A percentile compares a stretch with the other conserved stretches of the same genome.
These are phyloP conservation scores for Eledone cirrhosa DNA, from an alignment of 2,888 invertebrate genomes.

Conservation along the genomic window DNA sequence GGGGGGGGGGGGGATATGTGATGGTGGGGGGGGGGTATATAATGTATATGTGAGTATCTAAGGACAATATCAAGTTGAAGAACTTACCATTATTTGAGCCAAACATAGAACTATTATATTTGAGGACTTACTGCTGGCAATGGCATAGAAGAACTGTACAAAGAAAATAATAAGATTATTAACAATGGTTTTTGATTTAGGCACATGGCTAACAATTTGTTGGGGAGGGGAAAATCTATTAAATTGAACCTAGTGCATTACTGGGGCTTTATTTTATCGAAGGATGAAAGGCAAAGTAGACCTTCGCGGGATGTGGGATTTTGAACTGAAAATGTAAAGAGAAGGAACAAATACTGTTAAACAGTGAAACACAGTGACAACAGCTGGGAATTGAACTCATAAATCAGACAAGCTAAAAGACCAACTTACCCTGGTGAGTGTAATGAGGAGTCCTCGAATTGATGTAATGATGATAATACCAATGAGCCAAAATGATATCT, in stretches of 20 bases:
- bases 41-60: not conserved
- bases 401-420: not conserved
- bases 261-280: too few species aligned
- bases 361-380: too few species aligned
- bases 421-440: constrained; percentile 86
- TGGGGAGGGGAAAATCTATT: too few species aligned
- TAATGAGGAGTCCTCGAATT: constrained; percentile 92
- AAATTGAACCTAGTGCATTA: too few species aligned
- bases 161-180: constrained; percentile 38
- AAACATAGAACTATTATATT: constrained; percentile 95
- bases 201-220: too few species aligned
- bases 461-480: constrained; percentile 98
- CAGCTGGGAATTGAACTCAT: too few species aligned
- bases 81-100: constrained; percentile 92
- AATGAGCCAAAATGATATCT: constrained; percentile 94
- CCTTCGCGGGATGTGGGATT: too few species aligned
- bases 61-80: not conserved
- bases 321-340: too few species aligned
- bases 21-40: too few species aligned
- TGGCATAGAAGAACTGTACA: constrained; percentile 96
- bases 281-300: too few species aligned
- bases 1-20: too few species aligned
- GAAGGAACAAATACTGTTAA: too few species aligned
- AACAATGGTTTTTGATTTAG: not conserved
- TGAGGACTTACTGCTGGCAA: constrained; percentile 97